Evolutionary conservation across 2,888 invertebrate species (phyloP).

Genomic region (Cheilosia urbana): DNA sequence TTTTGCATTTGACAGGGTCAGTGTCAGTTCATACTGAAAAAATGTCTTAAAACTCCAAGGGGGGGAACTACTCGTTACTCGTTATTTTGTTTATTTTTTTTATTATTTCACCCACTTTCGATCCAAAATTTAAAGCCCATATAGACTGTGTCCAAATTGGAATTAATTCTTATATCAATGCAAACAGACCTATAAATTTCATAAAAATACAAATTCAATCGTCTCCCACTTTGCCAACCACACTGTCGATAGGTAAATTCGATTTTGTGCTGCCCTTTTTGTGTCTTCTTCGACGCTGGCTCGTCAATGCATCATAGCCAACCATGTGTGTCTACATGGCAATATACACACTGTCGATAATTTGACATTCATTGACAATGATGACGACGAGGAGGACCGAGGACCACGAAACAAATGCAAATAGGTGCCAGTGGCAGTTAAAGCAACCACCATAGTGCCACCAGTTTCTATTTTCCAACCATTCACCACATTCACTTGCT

Average conservation of each 20-base stretch:
- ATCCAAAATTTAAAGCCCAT: no score
- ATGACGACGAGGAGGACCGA: conserved; percentile 23
- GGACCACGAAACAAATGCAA: conserved; percentile 35
- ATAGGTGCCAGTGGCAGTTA: conserved; percentile 51
- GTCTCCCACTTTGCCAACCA: neutral
- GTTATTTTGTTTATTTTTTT: no score
- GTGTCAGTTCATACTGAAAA: no score
- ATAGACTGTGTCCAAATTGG: no score
- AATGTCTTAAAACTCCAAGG: no score
- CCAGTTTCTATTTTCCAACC: conserved; percentile 29
- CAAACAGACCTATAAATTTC: no score
- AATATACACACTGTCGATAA: conserved; percentile 65
- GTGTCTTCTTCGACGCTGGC: conserved; percentile 46
- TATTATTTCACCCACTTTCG: no score
- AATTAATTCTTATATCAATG: no score
- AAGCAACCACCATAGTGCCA: conserved; percentile 26
- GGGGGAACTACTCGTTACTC: no score
- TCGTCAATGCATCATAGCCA: conserved; percentile 54
- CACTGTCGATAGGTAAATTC: conserved; percentile 31
- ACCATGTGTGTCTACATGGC: conserved; percentile 56
- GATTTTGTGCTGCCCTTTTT: conserved; percentile 40
- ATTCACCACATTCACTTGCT: conserved; percentile 66
- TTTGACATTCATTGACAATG: conserved; percentile 66
- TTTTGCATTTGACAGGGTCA: no score
- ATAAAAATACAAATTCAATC: no score